phyloP scores from a whole-genome alignment of 2,797 vertebrate genomes.

The Sebastes kiyomatsui region DNA sequence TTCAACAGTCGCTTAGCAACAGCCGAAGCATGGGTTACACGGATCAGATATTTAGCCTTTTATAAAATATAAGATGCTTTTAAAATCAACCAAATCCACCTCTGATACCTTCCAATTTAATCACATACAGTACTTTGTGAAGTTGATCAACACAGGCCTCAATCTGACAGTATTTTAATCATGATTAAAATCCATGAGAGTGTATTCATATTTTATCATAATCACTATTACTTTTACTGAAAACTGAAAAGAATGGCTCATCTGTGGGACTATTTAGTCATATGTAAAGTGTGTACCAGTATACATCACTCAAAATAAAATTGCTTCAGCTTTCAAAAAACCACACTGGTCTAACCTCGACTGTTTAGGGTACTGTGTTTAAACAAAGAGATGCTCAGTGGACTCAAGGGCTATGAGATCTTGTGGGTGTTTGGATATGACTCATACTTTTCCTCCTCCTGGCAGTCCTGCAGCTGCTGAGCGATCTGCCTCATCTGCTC shows the following conservation, averaged over 20 bases:
- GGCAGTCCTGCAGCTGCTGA: constrained; percentile 74
- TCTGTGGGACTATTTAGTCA: not conserved
- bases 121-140: not conserved
- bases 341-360: not conserved
- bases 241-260: not conserved
- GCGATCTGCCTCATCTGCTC: constrained; percentile 86
- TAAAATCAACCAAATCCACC: constrained; percentile 6
- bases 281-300: not conserved
- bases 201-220: not conserved
- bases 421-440: constrained; percentile 43
- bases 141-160: not conserved
- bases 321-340: not conserved
- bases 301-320: not conserved
- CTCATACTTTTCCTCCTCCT: constrained; percentile 79
- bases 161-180: not conserved
- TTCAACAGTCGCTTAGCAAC: constrained; percentile 64
- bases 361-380: not conserved
- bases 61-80: constrained; percentile 9
- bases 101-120: not conserved
- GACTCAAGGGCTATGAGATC: constrained; percentile 9
- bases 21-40: constrained; percentile 30
- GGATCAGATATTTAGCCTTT: constrained; percentile 28
- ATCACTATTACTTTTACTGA: not conserved
- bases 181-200: not conserved
- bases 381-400: not conserved